phyloP scores from a whole-genome alignment of 2,888 invertebrate species.

The Conchocele bisecta region DNA sequence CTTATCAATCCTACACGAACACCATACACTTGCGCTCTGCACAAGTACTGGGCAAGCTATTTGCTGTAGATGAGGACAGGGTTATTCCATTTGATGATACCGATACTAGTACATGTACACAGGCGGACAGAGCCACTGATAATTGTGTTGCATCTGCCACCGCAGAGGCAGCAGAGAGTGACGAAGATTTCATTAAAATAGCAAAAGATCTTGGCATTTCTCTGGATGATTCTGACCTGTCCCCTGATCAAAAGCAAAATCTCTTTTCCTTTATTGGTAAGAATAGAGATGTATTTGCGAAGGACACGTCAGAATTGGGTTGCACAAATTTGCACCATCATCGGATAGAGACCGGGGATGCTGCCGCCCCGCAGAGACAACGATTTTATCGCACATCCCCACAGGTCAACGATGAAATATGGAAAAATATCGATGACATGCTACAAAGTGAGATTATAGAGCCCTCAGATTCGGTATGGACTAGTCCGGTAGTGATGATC shows the following conservation, averaged over 20 bases:
- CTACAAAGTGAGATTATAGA: constrained; percentile 19
- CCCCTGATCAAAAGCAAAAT: constrained; percentile 1
- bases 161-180: too few species aligned
- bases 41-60: constrained; percentile 26
- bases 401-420: constrained; percentile 1
- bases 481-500: constrained; percentile 17
- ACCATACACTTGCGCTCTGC: not conserved
- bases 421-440: constrained; percentile 6
- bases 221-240: constrained; percentile 16
- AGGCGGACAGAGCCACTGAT: not conserved
- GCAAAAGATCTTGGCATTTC: constrained; percentile 21
- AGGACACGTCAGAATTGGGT: constrained; percentile 43
- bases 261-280: constrained; percentile 20
- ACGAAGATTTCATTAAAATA: too few species aligned
- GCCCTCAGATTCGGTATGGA: constrained; percentile 21
- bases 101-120: not conserved
- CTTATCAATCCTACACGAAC: constrained; percentile 25
- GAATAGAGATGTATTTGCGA: constrained; percentile 40
- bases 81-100: constrained; percentile 1
- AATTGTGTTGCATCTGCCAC: not conserved
- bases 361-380: constrained; percentile 16
- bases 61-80: constrained; percentile 12
- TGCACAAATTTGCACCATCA: constrained; percentile 24
- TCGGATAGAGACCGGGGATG: constrained; percentile 21
- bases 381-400: constrained; percentile 16